Conservation (phyloP, 2,797 vertebrate species). For the Manis javanica region DNA sequence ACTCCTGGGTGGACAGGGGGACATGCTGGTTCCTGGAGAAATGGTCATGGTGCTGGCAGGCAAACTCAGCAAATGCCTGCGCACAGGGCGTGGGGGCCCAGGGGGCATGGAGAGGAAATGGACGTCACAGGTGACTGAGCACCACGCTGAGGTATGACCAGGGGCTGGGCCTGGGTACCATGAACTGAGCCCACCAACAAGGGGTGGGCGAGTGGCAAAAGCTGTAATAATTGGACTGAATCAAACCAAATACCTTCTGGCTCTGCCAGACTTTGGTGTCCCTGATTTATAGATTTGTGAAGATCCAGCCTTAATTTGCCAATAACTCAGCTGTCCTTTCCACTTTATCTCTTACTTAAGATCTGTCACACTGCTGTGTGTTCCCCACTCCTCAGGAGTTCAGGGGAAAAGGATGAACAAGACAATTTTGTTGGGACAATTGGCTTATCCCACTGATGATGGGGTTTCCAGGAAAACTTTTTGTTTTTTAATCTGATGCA, state of each 20-base stretch:
- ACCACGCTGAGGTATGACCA: not conserved
- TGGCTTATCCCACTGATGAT: fast-evolving
- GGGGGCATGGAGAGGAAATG: fast-evolving
- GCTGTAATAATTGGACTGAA: not conserved
- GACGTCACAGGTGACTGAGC: not conserved
- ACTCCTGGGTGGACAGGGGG: not conserved
- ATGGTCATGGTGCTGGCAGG: fast-evolving
- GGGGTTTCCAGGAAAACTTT: not conserved
- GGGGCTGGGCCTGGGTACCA: not conserved
- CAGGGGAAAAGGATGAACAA: not conserved
- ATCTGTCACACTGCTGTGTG: not conserved
- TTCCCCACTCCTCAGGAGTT: not conserved
- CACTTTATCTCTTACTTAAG: not conserved
- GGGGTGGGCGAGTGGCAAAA: fast-evolving
- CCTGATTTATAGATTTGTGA: not conserved
- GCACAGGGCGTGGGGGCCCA: fast-evolving
- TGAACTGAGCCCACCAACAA: fast-evolving
- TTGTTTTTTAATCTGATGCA: not conserved
- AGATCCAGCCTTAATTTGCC: not conserved
- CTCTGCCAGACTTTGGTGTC: no score
- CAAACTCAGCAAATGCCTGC: not conserved
- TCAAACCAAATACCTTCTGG: not conserved
- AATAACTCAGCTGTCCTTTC: not conserved
- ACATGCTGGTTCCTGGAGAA: not conserved
- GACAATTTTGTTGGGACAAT: not conserved